These are phyloP conservation scores for Latrodectus elegans DNA, from an alignment of 2,888 invertebrate genomes.

Conservation along the genomic window DNA sequence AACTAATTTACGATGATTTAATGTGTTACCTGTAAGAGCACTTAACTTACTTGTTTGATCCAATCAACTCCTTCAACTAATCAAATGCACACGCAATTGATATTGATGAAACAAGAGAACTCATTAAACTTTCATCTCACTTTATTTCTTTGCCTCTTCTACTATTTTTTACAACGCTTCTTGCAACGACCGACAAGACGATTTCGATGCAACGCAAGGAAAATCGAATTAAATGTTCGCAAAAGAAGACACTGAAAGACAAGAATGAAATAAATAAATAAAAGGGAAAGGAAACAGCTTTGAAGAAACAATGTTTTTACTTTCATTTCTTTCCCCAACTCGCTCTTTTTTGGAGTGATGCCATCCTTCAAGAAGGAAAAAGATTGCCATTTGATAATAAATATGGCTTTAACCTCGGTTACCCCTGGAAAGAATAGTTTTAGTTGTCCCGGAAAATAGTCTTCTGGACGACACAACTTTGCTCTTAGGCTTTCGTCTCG, in stretches of 20 bases:
- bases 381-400: slow-evolving; percentile 44
- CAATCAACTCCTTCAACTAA: too few species aligned
- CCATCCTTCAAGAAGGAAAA: slow-evolving; percentile 22
- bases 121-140: background rate
- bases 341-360: slow-evolving; percentile 27
- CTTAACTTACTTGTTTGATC: too few species aligned
- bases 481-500: slow-evolving; percentile 33
- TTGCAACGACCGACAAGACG: background rate
- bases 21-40: too few species aligned
- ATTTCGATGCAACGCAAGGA: background rate
- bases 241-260: background rate
- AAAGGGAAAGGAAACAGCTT: background rate
- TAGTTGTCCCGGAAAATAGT: slow-evolving; percentile 46
- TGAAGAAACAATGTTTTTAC: slow-evolving; percentile 40
- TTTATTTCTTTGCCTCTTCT: background rate
- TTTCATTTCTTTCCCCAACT: slow-evolving; percentile 19
- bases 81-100: background rate
- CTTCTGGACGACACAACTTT: slow-evolving; percentile 48
- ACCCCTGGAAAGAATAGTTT: slow-evolving; percentile 36
- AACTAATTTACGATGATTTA: too few species aligned
- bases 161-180: background rate
- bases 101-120: background rate
- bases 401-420: slow-evolving; percentile 40
- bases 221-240: slow-evolving; percentile 33
- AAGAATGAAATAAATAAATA: slow-evolving; percentile 16